Conservation (phyloP, 2,888 invertebrate genomes). For the Bombylius discolor region DNA sequence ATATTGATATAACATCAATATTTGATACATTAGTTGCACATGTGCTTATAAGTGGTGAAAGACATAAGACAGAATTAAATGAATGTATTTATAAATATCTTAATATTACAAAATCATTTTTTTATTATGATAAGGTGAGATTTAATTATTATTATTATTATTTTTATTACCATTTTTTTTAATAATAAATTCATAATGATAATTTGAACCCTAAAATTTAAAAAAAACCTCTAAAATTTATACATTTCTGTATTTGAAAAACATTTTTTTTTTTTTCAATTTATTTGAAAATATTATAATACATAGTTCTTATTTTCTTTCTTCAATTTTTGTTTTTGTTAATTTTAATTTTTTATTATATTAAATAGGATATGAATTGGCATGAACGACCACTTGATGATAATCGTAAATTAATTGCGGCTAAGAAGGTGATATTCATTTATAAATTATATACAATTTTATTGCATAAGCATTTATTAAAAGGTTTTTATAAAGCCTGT, state of each 20-base stretch:
- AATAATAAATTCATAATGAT: too few relatives aligned
- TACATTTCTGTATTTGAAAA: background rate
- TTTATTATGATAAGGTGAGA: constrained; percentile 9
- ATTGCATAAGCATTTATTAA: constrained; percentile 21
- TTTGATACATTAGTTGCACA: constrained; percentile 24
- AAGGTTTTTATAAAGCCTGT: constrained; percentile 21
- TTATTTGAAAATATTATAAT: background rate
- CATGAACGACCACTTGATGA: constrained; percentile 18
- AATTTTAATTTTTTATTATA: background rate
- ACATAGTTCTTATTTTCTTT: background rate
- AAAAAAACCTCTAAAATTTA: too few relatives aligned
- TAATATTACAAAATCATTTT: constrained; percentile 18
- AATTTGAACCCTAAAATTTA: too few relatives aligned
- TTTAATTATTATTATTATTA: background rate
- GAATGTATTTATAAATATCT: constrained; percentile 17
- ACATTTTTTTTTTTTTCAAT: background rate
- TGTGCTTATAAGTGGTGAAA: constrained; percentile 16
- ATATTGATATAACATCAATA: constrained; percentile 17
- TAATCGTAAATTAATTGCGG: constrained; percentile 11
- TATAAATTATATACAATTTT: constrained; percentile 22
- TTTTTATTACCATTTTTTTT: too few relatives aligned
- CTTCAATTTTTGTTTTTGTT: background rate
- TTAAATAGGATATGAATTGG: constrained; percentile 1
- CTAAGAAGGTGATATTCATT: constrained; percentile 20
- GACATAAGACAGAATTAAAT: constrained; percentile 13